Evolutionary conservation across 1,140 invertebrate genomes (phyloP).

Genomic region (Parapsyche elsis): DNA sequence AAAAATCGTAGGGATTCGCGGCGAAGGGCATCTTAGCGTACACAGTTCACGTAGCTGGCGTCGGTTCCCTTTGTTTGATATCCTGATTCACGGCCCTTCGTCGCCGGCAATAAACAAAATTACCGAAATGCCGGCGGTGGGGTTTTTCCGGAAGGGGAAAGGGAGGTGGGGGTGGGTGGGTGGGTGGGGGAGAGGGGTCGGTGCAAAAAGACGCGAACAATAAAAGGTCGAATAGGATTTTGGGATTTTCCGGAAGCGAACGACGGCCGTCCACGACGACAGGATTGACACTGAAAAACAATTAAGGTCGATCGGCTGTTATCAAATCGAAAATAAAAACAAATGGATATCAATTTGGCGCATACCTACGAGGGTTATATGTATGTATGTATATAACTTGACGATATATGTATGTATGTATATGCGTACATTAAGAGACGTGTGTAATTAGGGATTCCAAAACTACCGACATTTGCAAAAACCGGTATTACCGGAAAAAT

Average conservation of each 20-base stretch:
- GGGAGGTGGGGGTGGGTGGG: no score
- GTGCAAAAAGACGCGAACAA: neutral
- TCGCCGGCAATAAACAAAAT: slow-evolving; percentile 31
- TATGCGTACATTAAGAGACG: no score
- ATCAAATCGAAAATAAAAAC: neutral
- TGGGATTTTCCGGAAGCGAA: neutral
- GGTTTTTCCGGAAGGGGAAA: neutral
- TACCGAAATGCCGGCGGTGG: neutral
- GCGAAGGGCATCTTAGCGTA: slow-evolving; percentile 22
- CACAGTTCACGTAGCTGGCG: slow-evolving; percentile 3
- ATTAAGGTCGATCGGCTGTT: neutral
- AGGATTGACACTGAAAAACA: slow-evolving; percentile 7
- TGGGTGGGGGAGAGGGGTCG: no score
- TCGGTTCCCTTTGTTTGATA: slow-evolving; percentile 20
- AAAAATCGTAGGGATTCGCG: slow-evolving; percentile 12
- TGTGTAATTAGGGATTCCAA: no score
- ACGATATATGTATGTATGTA: no score
- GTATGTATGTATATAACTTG: no score
- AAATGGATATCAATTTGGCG: neutral
- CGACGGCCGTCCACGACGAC: neutral
- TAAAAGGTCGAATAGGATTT: neutral
- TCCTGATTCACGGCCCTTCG: slow-evolving; percentile 20
- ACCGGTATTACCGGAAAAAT: no score
- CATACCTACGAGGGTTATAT: no score
- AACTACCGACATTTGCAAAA: no score